Evolutionary conservation across 2,113 vertebrate genomes (phyloP).

Genomic region (Spea multiplicata): DNA sequence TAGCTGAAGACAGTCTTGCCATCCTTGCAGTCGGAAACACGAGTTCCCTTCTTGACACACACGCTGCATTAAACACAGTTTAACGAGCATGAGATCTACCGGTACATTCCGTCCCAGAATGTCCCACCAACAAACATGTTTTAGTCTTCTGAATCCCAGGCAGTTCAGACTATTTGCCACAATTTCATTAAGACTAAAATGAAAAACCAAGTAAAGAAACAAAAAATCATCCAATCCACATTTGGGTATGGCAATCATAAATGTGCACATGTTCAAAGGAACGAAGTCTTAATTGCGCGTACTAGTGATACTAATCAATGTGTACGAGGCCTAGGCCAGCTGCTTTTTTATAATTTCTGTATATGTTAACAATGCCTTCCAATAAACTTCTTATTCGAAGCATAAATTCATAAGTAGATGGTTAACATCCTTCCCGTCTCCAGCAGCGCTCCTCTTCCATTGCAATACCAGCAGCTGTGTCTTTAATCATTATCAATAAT

Average conservation of each 20-base stretch:
- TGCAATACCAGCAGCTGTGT: not conserved
- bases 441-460: not conserved
- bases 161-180: no score
- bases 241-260: not conserved
- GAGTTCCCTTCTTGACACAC: no score
- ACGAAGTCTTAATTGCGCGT: not conserved
- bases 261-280: not conserved
- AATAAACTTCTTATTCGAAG: not conserved
- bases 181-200: no score
- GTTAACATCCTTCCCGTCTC: not conserved
- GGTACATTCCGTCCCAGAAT: no score
- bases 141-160: no score
- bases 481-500: not conserved
- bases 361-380: not conserved
- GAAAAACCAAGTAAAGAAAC: not conserved
- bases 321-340: not conserved
- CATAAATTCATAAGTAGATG: not conserved
- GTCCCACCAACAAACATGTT: no score
- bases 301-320: not conserved
- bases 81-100: no score
- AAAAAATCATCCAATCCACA: not conserved
- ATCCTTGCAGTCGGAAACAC: no score
- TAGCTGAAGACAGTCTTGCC: no score
- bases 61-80: no score
- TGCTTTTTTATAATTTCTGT: not conserved